Conservation (phyloP, 1,140 invertebrate genomes). For the Manduca sexta region DNA sequence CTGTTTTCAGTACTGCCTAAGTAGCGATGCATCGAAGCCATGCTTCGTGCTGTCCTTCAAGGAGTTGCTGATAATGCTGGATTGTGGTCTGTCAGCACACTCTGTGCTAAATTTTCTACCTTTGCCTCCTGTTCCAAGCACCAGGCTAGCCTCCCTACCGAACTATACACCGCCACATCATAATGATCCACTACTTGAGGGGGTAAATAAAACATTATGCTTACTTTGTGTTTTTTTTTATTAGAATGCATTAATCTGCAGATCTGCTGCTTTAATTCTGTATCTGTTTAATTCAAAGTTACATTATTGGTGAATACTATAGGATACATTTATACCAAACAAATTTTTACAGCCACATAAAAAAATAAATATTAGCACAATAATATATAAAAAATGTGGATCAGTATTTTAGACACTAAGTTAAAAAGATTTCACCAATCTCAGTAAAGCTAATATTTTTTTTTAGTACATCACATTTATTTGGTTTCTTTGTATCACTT, state of each 20-base stretch:
- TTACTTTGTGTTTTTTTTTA: not conserved
- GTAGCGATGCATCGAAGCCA: constrained; percentile 90
- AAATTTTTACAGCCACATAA: too few species aligned
- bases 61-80: constrained; percentile 94
- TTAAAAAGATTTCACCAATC: too few species aligned
- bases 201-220: constrained; percentile 24
- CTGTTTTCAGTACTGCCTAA: constrained; percentile 83
- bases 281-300: too few species aligned
- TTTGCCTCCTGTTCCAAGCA: constrained; percentile 89
- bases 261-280: too few species aligned
- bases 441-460: too few species aligned
- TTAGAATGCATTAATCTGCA: too few species aligned
- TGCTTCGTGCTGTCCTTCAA: constrained; percentile 96
- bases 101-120: constrained; percentile 94
- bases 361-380: too few species aligned
- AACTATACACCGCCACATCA: constrained; percentile 85
- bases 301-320: too few species aligned
- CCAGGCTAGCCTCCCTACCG: constrained; percentile 81
- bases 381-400: too few species aligned
- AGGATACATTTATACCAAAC: too few species aligned
- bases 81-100: constrained; percentile 93
- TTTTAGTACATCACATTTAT: too few species aligned
- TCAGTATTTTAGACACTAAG: too few species aligned
- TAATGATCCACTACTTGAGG: constrained; percentile 84
- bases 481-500: constrained; percentile 10